Base-by-base conservation (phyloP, 2,888 invertebrate genomes). In the Mythimna loreyi region DNA sequence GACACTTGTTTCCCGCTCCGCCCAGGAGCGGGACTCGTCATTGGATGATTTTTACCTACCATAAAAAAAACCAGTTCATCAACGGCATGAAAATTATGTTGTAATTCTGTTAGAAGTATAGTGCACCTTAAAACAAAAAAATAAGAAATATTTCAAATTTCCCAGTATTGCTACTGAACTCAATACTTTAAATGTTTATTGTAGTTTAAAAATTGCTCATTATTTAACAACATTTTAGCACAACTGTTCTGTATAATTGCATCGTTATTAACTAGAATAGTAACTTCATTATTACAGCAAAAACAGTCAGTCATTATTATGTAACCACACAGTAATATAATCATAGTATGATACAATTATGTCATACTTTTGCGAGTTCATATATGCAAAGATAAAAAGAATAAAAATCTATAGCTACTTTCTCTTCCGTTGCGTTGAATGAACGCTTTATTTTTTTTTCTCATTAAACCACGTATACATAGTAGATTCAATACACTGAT, bases 331-430 rank as follows among this genome's bases (percentile, higher is more conserved):
- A 50, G 75, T 66, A 66, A 64, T 64, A 73, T 73, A 55, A 74
- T 74, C 52, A 55, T 64, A 67, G 70, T 58, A 73, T 78, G 36
- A 50, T 65, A 76, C 56, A 80, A 73, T 75, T 70, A 73, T 73
- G 63, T 76, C 73, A 80, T 67, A 63, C 58, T 69, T 63, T 56
- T 33, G 58, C 33, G 43, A 58, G 43, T 61, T 40, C 50, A 55
- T 67, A 75, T 80, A 77, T 77, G 67, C 62, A 59, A 59, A 64
- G 56, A 40, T 56, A 77, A 77, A 74, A 77, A 73, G 56, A 77
- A 67, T 40, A 74, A 67, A 80, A 60, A 47, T 43, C 53, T 49
- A 65, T 64, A 69, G 1, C 6, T 36, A 64, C 80, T 80, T 80
- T 80, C 79, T 77, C 67, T 77, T 80, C 25, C 67, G 66, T 52